These are phyloP conservation scores for Ormyrus rosae DNA, from an alignment of 2,888 invertebrate genomes.

Conservation along the genomic window DNA sequence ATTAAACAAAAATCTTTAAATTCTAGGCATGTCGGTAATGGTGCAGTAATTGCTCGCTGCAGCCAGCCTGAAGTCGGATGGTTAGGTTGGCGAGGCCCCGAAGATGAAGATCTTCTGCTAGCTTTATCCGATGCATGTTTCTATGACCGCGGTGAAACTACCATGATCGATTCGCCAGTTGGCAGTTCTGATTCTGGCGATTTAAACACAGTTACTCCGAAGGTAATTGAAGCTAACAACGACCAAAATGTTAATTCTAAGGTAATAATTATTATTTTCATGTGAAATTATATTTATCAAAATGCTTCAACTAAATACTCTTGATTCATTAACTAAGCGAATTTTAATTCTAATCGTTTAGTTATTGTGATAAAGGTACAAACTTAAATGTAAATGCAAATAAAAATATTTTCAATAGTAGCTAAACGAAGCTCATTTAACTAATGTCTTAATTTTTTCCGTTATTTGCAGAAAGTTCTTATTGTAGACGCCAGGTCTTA, in stretches of 20 bases:
- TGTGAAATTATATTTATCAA: slow-evolving; percentile 12
- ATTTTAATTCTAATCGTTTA: too few species aligned
- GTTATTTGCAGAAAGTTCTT: slow-evolving; percentile 81
- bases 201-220: slow-evolving; percentile 63
- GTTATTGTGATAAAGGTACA: too few species aligned
- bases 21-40: slow-evolving; percentile 86
- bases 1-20: slow-evolving; percentile 7
- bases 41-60: slow-evolving; percentile 94
- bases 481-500: slow-evolving; percentile 98
- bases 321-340: too few species aligned
- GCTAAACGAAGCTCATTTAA: slow-evolving; percentile 9
- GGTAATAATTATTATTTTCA: background rate
- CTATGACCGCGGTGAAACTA: slow-evolving; percentile 80
- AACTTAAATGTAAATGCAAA: background rate
- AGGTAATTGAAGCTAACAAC: slow-evolving; percentile 59
- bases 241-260: background rate
- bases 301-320: too few species aligned
- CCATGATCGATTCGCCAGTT: slow-evolving; percentile 68
- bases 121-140: slow-evolving; percentile 89
- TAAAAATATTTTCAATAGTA: background rate
- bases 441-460: slow-evolving; percentile 1
- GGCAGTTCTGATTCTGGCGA: slow-evolving; percentile 66
- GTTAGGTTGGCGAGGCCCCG: slow-evolving; percentile 93
- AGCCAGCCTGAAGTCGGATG: slow-evolving; percentile 98
- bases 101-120: slow-evolving; percentile 93